Conservation (phyloP, 92 coral and sea anemone genomes). For the Hydrozoanthus gracilis region DNA sequence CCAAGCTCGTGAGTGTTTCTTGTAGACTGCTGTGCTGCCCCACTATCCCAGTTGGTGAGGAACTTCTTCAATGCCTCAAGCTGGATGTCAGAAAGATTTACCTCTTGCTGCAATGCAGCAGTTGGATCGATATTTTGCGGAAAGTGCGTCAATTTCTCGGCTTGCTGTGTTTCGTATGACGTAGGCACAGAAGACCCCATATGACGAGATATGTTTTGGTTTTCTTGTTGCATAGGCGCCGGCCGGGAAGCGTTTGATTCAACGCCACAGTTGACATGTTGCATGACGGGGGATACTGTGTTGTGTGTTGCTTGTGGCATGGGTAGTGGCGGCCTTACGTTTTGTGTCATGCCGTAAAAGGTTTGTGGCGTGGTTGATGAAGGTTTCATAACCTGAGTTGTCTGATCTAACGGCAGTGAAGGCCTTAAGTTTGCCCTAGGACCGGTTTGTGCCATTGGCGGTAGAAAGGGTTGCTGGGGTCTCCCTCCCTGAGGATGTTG, state of each 20-base stretch:
- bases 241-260: neutral
- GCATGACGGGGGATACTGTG: neutral
- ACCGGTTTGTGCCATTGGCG: neutral
- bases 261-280: neutral
- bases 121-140: constrained; percentile 27
- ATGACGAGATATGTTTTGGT: neutral
- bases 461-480: neutral
- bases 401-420: neutral
- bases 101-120: constrained; percentile 41
- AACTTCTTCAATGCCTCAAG: constrained; percentile 37
- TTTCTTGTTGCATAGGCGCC: neutral
- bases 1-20: neutral
- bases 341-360: constrained; percentile 18
- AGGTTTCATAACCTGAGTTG: constrained; percentile 8
- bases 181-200: neutral
- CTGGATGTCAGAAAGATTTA: constrained; percentile 26
- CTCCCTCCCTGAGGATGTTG: neutral
- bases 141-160: neutral
- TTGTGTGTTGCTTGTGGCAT: constrained; percentile 7
- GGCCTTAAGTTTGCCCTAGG: neutral
- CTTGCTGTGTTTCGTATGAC: neutral
- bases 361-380: constrained; percentile 4
- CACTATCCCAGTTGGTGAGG: constrained; percentile 10
- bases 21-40: neutral
- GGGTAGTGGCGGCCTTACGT: neutral